phyloP scores from a whole-genome alignment of 2,888 invertebrate genomes.

The Drosophila melanosoma region DNA sequence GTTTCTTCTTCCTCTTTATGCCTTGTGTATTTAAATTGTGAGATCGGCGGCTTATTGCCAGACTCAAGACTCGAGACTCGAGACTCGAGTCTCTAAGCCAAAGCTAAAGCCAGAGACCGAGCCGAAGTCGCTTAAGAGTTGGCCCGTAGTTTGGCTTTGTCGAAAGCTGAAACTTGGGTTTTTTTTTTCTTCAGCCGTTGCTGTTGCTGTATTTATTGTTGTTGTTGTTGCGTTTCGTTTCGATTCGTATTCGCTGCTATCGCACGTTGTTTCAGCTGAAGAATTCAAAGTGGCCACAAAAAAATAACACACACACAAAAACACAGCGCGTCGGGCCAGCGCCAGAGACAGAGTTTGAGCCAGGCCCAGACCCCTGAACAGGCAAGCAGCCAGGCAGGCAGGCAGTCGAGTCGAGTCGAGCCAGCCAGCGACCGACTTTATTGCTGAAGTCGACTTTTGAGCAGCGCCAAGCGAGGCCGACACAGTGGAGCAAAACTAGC shows the following conservation, averaged over 20 bases:
- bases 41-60: constrained; percentile 62
- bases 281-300: constrained; percentile 73
- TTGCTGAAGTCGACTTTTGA: constrained; percentile 73
- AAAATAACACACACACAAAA: constrained; percentile 20
- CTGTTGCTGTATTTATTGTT: constrained; percentile 2
- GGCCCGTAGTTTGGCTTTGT: constrained; percentile 57
- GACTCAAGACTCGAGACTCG: constrained; percentile 16
- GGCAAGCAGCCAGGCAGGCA: constrained; percentile 15
- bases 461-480: constrained; percentile 55
- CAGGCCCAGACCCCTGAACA: constrained; percentile 62
- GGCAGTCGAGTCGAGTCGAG: constrained; percentile 26
- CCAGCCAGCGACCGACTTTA: constrained; percentile 74
- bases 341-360: constrained; percentile 41
- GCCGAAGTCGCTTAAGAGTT: constrained; percentile 23
- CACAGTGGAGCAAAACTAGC: constrained; percentile 55
- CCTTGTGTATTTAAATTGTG: constrained; percentile 75
- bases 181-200: constrained; percentile 38
- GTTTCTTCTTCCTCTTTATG: constrained; percentile 76
- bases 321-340: constrained; percentile 25
- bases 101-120: constrained; percentile 17
- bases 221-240: constrained; percentile 42
- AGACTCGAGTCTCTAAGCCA: constrained; percentile 25
- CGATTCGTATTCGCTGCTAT: constrained; percentile 61
- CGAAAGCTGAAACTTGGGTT: constrained; percentile 77
- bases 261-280: constrained; percentile 69